Evolutionary conservation across 1,140 invertebrate genomes (phyloP).

Genomic region (Andrena cerasifolii): DNA sequence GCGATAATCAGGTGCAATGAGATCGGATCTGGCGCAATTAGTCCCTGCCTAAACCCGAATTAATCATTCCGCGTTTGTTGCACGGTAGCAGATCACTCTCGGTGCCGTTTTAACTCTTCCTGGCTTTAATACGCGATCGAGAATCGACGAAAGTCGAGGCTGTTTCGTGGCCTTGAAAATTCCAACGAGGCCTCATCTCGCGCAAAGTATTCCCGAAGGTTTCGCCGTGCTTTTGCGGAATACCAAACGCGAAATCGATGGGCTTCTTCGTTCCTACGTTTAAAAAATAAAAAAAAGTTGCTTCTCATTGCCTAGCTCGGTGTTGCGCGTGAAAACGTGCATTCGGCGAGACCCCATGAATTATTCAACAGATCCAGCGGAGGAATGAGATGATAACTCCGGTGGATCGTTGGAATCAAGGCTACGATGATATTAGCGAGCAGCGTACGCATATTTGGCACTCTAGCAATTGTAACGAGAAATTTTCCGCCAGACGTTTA

Average conservation of each 20-base stretch:
- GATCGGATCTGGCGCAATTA: constrained; percentile 3
- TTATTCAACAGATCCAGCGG: constrained; percentile 56
- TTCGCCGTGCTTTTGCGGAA: too few species aligned
- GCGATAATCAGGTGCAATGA: not conserved
- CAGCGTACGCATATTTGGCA: constrained; percentile 54
- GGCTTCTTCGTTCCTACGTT: too few species aligned
- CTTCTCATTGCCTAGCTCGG: too few species aligned
- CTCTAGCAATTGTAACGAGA: constrained; percentile 26
- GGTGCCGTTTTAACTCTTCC: too few species aligned
- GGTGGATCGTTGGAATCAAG: constrained; percentile 55
- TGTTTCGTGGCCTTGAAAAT: too few species aligned
- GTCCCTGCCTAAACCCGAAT: not conserved
- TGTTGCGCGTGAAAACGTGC: constrained; percentile 16
- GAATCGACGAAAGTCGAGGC: too few species aligned
- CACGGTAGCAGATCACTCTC: not conserved
- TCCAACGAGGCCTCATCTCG: too few species aligned
- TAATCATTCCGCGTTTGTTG: not conserved
- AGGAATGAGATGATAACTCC: constrained; percentile 58
- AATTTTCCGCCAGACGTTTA: constrained; percentile 44
- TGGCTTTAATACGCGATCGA: too few species aligned
- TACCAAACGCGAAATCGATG: too few species aligned
- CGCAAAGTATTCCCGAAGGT: too few species aligned
- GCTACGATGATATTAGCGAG: constrained; percentile 42
- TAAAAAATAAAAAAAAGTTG: too few species aligned
- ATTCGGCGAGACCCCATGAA: constrained; percentile 46